Conservation (phyloP, 2,888 invertebrate species). For the Chalcis sispes region DNA sequence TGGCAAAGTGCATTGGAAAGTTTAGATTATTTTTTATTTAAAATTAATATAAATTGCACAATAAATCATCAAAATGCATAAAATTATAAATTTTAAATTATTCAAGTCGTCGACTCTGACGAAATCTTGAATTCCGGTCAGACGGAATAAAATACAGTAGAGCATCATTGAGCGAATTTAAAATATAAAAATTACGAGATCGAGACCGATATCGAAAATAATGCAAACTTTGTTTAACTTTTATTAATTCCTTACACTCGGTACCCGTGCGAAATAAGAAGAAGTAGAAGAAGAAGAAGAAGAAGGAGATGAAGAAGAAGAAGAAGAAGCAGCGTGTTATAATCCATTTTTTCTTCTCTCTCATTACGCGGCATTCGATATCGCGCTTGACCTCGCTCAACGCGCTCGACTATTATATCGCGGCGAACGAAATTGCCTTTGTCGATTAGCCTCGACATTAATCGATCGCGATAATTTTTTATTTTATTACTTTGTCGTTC, state of each 20-base stretch:
- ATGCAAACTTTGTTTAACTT: slow-evolving; percentile 31
- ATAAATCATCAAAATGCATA: no score
- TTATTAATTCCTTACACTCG: not conserved
- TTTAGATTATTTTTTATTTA: no score
- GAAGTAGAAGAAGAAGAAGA: no score
- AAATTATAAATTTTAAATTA: no score
- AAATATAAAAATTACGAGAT: no score
- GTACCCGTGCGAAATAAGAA: not conserved
- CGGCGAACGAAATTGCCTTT: slow-evolving; percentile 30
- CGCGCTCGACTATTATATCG: not conserved
- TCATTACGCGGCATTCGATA: slow-evolving; percentile 14
- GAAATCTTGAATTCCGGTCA: no score
- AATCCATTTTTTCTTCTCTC: slow-evolving; percentile 15
- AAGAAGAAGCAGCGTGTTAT: slow-evolving; percentile 24
- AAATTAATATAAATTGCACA: no score
- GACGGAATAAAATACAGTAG: no score
- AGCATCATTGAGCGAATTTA: no score
- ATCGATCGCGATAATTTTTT: slow-evolving; percentile 30
- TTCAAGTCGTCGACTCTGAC: no score
- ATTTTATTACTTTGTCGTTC: slow-evolving; percentile 26
- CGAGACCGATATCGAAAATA: slow-evolving; percentile 43
- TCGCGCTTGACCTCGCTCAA: slow-evolving; percentile 48
- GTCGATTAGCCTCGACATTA: slow-evolving; percentile 34
- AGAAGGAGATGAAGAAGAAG: no score
- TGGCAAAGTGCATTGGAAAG: no score